Evolutionary conservation across 2,797 vertebrate species (phyloP), one percentile per base, ranked within the genome.

Genomic region (Gambusia yucatana): DNA sequence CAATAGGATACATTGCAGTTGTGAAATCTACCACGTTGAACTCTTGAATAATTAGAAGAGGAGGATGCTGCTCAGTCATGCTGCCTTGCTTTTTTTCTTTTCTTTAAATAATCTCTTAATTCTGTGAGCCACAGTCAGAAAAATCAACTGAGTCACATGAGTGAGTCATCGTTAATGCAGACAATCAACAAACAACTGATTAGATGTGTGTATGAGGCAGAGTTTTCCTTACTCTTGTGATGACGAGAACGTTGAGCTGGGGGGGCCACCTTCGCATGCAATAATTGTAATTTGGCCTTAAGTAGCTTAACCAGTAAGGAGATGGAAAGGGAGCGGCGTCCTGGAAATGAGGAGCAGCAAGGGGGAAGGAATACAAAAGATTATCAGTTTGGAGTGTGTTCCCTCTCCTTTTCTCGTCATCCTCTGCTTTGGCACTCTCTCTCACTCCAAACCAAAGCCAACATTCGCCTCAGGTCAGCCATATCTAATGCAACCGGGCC

Each of bases 391-490:
- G 86, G 89, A 91, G 89, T 88, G 72, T 77, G 75, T 74, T 84
- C 41, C 78, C 72, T 90, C 81, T 75, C 73, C 84, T 57, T 76
- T 71, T 46, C 76, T 82, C 73, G 46, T 78, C 69, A 47, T 75
- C 83, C 82, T 86, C 87, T 7, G 30, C 86, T 75, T 79, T 77
- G 79, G 43, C 28, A 6, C 84, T 83, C 71, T 85, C 71, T 85
- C 77, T 76, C 74, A 3, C 73, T 65, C 77, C 76, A 82, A 69
- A 77, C 80, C 78, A 59, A 90, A 88, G 87, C 88, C 89, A 88
- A 93, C 92, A 94, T 95, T 96, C 92, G 90, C 87, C 87, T 94
- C 94, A 94, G 95, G 95, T 96, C 96, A 96, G 87, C 93, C 94
- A 94, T 94, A 89, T 88, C 89, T 95, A 95, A 96, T 95, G 90